Evolutionary conservation across 1,140 invertebrate species (phyloP).

Genomic region (Acromyrmex charruanus): DNA sequence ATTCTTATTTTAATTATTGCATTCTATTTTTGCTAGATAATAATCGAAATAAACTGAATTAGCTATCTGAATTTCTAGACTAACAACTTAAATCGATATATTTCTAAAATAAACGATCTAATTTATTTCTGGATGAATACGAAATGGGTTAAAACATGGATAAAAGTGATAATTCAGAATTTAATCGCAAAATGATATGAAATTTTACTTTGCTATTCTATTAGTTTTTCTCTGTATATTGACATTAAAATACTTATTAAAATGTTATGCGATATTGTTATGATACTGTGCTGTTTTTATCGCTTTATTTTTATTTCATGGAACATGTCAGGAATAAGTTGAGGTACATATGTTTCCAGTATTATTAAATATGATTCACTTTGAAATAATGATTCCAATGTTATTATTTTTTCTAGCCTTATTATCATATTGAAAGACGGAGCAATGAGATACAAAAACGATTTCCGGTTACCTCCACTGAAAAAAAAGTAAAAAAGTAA

Average conservation of each 20-base stretch:
- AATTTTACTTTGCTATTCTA: neutral
- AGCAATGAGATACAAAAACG: neutral
- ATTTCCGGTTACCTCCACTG: neutral
- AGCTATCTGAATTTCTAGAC: neutral
- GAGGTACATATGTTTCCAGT: neutral
- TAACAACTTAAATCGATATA: neutral
- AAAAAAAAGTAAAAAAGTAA: neutral
- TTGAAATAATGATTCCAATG: neutral
- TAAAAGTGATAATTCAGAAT: conserved; percentile 12
- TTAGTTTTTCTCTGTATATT: neutral
- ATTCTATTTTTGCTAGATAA: neutral
- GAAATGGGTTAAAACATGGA: neutral
- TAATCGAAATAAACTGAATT: neutral
- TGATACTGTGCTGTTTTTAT: neutral
- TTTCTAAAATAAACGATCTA: conserved; percentile 2
- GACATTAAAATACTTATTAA: neutral
- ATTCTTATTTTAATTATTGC: conserved; percentile 6
- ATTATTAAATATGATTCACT: neutral
- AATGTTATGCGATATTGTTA: neutral
- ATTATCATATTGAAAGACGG: neutral
- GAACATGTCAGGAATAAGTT: neutral
- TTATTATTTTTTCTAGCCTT: neutral
- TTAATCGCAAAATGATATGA: neutral
- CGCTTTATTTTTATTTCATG: neutral
- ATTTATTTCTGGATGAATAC: neutral